phyloP scores from a whole-genome alignment of 2,113 vertebrate genomes.

The Chionomys nivalis region DNA sequence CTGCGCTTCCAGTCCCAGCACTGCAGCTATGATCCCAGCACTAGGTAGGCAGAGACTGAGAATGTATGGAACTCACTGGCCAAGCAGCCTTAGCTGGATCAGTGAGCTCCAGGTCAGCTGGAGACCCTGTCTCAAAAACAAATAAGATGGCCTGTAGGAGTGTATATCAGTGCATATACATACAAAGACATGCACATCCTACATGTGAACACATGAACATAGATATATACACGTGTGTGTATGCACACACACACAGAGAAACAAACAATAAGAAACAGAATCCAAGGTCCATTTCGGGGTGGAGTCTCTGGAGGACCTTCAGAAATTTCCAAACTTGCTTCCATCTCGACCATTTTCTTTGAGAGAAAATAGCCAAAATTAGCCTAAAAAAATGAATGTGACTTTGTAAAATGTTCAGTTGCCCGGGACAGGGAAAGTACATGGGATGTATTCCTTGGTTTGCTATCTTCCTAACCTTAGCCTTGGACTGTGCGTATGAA shows the following conservation, averaged over 20 bases:
- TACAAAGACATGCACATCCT: background rate
- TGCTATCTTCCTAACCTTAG: slow-evolving; percentile 32
- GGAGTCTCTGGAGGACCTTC: background rate
- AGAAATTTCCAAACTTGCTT: background rate
- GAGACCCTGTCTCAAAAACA: background rate
- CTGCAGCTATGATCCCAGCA: background rate
- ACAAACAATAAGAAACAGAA: background rate
- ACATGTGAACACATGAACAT: no score
- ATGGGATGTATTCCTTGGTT: background rate
- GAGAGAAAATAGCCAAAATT: background rate
- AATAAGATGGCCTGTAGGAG: no score
- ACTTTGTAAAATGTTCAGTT: background rate
- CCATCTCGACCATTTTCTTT: background rate
- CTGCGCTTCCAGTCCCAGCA: no score
- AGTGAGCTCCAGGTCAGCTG: background rate
- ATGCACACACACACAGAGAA: background rate
- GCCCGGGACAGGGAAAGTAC: background rate
- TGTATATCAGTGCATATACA: background rate
- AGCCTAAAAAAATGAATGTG: background rate
- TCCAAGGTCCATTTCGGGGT: background rate
- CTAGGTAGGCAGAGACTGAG: no score
- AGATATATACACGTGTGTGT: no score
- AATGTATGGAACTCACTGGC: background rate
- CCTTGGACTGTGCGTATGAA: slow-evolving; percentile 24
- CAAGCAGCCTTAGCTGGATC: background rate